phyloP scores from a whole-genome alignment of 2,888 invertebrate species.

The Polietes domitor region DNA sequence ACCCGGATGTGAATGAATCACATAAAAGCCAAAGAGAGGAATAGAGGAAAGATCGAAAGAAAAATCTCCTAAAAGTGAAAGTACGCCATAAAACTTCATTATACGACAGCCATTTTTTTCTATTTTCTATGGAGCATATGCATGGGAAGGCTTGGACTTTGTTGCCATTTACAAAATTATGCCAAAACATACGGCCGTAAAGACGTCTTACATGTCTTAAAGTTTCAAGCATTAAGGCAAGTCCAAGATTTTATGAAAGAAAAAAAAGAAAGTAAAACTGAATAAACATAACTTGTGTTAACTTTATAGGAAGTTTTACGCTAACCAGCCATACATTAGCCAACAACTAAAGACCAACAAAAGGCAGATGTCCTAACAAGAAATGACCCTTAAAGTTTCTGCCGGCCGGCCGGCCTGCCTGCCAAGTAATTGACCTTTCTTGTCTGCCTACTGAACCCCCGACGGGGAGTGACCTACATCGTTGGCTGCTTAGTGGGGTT shows the following conservation, averaged over 20 bases:
- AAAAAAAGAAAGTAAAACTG: too few relatives aligned
- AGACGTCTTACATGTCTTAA: too few relatives aligned
- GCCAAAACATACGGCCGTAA: too few relatives aligned
- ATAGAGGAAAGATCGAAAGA: not conserved
- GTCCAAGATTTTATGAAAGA: too few relatives aligned
- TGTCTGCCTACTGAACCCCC: not conserved
- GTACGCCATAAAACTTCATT: slow-evolving; percentile 13
- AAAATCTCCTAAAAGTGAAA: not conserved
- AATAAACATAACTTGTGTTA: too few relatives aligned
- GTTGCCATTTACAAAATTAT: not conserved
- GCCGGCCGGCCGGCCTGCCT: not conserved
- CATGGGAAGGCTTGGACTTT: not conserved
- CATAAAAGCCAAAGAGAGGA: not conserved
- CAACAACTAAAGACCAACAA: too few relatives aligned
- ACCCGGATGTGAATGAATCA: not conserved
- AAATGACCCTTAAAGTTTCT: not conserved
- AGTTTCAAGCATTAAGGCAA: too few relatives aligned
- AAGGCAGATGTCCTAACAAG: not conserved
- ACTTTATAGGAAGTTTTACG: too few relatives aligned
- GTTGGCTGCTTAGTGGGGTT: not conserved
- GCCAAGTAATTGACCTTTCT: not conserved
- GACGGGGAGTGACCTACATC: not conserved
- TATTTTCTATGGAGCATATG: not conserved
- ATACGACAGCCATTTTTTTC: not conserved
- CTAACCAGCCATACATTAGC: too few relatives aligned